A percentile compares a stretch with the other conserved stretches of the same genome.
Evolutionary conservation across 1,140 invertebrate species (phyloP).

Genomic region (Hycleus phaleratus): DNA sequence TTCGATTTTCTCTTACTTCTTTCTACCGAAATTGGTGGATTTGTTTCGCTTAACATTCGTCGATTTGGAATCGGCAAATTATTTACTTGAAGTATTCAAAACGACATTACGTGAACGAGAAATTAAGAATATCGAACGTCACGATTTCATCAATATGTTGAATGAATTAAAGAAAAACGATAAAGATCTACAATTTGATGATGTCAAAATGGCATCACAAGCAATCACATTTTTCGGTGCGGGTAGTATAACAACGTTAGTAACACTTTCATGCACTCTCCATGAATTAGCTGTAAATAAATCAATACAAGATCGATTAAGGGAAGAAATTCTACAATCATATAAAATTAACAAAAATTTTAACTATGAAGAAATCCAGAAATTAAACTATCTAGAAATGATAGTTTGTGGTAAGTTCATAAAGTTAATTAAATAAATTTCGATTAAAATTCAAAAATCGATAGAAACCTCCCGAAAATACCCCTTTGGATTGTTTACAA

Average conservation of each 20-base stretch:
- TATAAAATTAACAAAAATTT: constrained; percentile 42
- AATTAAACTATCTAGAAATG: constrained; percentile 49
- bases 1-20: constrained; percentile 18
- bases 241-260: constrained; percentile 58
- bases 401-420: constrained; percentile 45
- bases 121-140: constrained; percentile 32
- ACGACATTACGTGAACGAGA: constrained; percentile 29
- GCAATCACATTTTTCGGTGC: constrained; percentile 44
- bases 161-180: constrained; percentile 43
- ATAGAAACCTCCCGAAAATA: constrained; percentile 11
- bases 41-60: constrained; percentile 25
- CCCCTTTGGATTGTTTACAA: constrained; percentile 3
- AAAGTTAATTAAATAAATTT: no score
- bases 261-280: constrained; percentile 46
- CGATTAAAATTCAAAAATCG: not conserved
- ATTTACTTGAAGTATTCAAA: constrained; percentile 28
- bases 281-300: constrained; percentile 53
- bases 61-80: constrained; percentile 14
- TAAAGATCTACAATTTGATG: constrained; percentile 1
- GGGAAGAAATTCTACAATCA: constrained; percentile 50
- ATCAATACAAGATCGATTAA: constrained; percentile 51
- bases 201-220: constrained; percentile 31
- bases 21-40: constrained; percentile 21
- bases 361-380: constrained; percentile 47
- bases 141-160: constrained; percentile 49